Evolutionary conservation across 2,113 vertebrate genomes (phyloP), one percentile per base, ranked within the genome.

Genomic region (Pycnonotus jocosus): DNA sequence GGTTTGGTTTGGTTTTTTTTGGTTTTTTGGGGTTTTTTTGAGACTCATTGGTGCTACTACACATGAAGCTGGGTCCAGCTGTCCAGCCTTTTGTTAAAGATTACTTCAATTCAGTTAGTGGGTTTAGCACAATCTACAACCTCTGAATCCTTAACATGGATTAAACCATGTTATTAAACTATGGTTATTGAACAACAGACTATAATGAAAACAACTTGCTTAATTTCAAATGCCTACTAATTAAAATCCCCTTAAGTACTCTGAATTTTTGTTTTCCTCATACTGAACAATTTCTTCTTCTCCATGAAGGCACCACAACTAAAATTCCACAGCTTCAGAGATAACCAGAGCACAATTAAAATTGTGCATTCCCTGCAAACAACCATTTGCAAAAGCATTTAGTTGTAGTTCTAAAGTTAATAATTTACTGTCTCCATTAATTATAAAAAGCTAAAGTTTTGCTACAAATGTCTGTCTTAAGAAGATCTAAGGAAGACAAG

Each of bases 341-440:
- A 45, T 38, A 95, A 82, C 38, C 33, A 79, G 35, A 73, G 50
- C 11, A 85, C 45, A 86, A 93, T 58, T 82, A 82, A 92, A 79
- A 91, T 23, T 73, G 21, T 16, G 85, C 64, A 51, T 66, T 92
- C 9, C 48, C 74, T 79, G 71, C 23, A 94, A 95, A 82, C 38
- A 87, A 73, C 22, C 50, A 80, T 44, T 94, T 92, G 74, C 42
- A 93, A 90, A 88, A 68, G 35, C 78, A 90, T 82, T 92, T 90
- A 94, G 54, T 58, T 40, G 15, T 56, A 66, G 15, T 60, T 93
- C 50, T 82, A 58, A 90, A 91, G 85, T 94, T 97, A 97, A 90
- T 90, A 95, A 94, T 96, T 93, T 88, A 96, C 90, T 85, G 38
- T 86, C 56, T 81, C 81, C 78, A 94, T 94, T 90, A 91, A 95